These are phyloP conservation scores for Fulica atra DNA, from an alignment of 2,113 vertebrate genomes.

Conservation along the genomic window DNA sequence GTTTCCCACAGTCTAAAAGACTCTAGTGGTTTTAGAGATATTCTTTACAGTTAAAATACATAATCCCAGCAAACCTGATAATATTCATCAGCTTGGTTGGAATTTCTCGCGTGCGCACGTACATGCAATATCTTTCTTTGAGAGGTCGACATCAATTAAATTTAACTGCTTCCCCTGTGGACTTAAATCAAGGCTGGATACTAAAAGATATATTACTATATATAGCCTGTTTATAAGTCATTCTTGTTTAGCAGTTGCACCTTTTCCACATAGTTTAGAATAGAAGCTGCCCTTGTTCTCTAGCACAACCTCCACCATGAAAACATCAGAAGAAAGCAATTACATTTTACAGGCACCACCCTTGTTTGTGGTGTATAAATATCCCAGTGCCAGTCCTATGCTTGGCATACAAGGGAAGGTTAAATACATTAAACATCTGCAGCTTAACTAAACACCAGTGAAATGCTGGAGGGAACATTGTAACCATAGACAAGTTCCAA, in stretches of 20 bases:
- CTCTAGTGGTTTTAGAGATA: conserved; percentile 2
- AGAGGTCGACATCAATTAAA: neutral
- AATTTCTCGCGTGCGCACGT: neutral
- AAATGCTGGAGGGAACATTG: neutral
- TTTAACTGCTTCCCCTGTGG: neutral
- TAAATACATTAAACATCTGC: neutral
- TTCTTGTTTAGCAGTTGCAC: neutral
- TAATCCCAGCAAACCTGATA: neutral
- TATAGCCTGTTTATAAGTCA: neutral
- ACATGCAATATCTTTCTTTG: neutral
- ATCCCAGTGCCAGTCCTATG: neutral
- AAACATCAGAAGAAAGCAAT: conserved; percentile 26
- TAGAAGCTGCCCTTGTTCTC: conserved; percentile 1
- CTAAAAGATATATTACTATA: neutral
- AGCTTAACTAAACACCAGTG: neutral
- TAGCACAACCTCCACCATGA: neutral
- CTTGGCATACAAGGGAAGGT: neutral
- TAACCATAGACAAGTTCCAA: neutral
- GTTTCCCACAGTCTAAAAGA: conserved; percentile 5
- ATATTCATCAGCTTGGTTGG: neutral
- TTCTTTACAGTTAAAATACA: neutral
- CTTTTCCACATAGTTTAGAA: neutral
- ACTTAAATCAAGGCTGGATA: neutral
- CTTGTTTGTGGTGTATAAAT: conserved; percentile 19
- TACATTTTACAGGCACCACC: conserved; percentile 1